Evolutionary conservation across 2,113 vertebrate species (phyloP), one percentile per base, ranked within the genome.

Genomic region (Xiphias gladius): DNA sequence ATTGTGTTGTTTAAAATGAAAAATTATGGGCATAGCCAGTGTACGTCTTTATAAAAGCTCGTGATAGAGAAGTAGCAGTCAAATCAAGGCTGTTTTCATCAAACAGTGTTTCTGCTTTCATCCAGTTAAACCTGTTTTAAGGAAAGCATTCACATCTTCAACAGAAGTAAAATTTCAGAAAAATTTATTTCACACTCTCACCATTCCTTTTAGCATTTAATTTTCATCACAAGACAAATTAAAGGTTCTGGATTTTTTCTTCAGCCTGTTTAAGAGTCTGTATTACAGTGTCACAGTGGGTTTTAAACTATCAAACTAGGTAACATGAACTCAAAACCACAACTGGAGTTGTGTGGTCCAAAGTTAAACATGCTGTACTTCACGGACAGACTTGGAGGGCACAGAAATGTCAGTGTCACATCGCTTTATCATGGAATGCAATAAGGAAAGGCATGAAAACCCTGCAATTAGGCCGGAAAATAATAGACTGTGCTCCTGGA

Each of bases 401-500:
- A 85, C n/a, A 46, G 41, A 72, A 52, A 79, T 82, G 86, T 87
- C 87, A 85, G 71, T 19, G 61, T 88, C 73, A 75, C 73, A 85
- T 90, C 86, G 1, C 83, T 78, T 85, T 50, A 68, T 89, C 79
- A 73, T 37, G 70, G 55, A 91, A 83, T 80, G 77, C 77, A 71
- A 81, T n/a, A n/a, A 63, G 52, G 52, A 77, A 88, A 87, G 70
- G 67, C 72, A 71, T 50, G 58, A 81, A 82, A 85, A 80, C 79
- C 73, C 70, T 89, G 64, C 74, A 89, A 83, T 88, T 83, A 76
- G 62, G 58, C 70, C 76, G 82, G 85, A 76, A 91, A 92, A 92
- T 93, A 87, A 93, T 73, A 90, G 88, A 77, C 85, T 89, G 43
- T 22, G 66, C 70, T 86, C 55, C 75, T 67, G 87, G 86, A 87